Evolutionary conservation across 2,797 vertebrate species (phyloP), one percentile per base, ranked within the genome.

Genomic region (Telmatherina bonti): DNA sequence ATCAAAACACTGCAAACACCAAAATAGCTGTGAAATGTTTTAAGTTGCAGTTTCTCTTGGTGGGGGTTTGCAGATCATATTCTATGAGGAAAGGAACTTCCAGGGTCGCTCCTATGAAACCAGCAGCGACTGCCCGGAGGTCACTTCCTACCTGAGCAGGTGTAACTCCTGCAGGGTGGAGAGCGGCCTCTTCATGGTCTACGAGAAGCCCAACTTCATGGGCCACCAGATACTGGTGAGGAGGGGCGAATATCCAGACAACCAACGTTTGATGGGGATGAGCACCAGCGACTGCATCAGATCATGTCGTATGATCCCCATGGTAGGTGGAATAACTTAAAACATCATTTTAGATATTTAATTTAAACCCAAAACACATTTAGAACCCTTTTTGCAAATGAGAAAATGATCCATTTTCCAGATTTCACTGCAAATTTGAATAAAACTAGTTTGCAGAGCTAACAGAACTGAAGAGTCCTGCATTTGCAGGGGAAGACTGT

Each of bases 121-220:
- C 75, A 81, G 81, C 86, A 86, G 52, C 2, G 88, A 91, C 85
- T 88, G 88, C 70, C 61, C 89, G 0, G 89, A 91, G 84, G 72
- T 91, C 52, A 88, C 85, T 27, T 87, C 89, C 63, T 86, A 81
- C 82, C 81, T 92, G 75, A 90, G 85, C 83, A 86, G 76, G 70
- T 90, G 89, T 10, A 88, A 88, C 84, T 92, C 4, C n/a, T n/a
- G n/a, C n/a, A n/a, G n/a, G n/a, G n/a, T n/a, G n/a, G n/a, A n/a
- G n/a, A n/a, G n/a, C n/a, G 89, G 89, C 72, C 79, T 87, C 70
- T 92, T 92, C 89, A 74, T 91, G 88, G 88, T 91, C 62, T 91
- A 89, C 0, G 91, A 92, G 79, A 85, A 85, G 72, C 70, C 87
- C 53, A 91, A 91, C 74, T 92, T 90, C 77, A 71, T 72, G 78